Conservation (phyloP, 2,113 vertebrate species). For the Melanerpes formicivorus region DNA sequence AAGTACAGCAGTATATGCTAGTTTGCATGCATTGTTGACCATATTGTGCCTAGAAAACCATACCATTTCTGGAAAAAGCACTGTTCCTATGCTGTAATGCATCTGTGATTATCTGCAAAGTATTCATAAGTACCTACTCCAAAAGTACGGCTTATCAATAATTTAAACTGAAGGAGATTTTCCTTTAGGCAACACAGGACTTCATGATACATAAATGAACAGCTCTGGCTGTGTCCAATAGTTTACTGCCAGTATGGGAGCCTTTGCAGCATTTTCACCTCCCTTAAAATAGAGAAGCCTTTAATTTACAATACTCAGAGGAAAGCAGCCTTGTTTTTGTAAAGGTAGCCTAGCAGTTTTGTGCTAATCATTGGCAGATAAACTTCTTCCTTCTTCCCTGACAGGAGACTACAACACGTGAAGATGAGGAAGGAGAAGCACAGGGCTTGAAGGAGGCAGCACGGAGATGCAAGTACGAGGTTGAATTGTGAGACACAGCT, state of each 20-base stretch:
- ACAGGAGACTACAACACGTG: background rate
- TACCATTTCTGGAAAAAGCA: background rate
- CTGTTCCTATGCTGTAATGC: background rate
- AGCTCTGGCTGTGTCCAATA: background rate
- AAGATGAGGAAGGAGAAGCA: background rate
- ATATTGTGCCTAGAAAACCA: background rate
- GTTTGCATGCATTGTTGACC: background rate
- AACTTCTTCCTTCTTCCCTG: background rate
- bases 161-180: conserved; percentile 19
- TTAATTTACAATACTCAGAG: background rate
- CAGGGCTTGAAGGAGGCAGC: background rate
- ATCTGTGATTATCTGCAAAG: background rate
- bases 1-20: background rate
- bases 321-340: background rate
- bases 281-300: background rate
- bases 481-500: background rate
- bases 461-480: background rate
- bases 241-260: background rate
- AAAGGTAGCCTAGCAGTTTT: background rate
- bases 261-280: background rate
- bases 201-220: background rate
- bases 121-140: background rate
- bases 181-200: conserved; percentile 9
- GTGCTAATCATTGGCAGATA: background rate
- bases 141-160: conserved; percentile 5